These are phyloP conservation scores for Busseola fusca DNA, from an alignment of 2,888 invertebrate species.

Conservation along the genomic window DNA sequence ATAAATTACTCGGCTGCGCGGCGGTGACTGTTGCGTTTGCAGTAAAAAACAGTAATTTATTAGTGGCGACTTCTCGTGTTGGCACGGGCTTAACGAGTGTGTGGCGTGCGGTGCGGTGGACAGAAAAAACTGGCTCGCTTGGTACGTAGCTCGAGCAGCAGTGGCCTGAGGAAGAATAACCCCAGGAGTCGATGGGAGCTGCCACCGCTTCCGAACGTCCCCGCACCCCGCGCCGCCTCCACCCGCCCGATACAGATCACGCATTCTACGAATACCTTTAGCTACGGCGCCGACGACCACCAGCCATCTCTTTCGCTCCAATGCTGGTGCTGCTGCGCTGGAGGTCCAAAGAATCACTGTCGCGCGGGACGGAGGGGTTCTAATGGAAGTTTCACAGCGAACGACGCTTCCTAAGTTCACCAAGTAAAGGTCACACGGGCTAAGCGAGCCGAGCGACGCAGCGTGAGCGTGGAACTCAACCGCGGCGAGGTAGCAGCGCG, in stretches of 20 bases:
- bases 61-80: slow-evolving; percentile 91
- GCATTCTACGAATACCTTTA: slow-evolving; percentile 89
- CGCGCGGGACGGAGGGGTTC: slow-evolving; percentile 83
- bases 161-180: slow-evolving; percentile 90
- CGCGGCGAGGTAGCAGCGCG: slow-evolving; percentile 86
- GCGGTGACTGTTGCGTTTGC: slow-evolving; percentile 88
- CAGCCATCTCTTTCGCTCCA: slow-evolving; percentile 85
- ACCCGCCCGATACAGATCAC: slow-evolving; percentile 88
- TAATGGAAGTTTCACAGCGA: slow-evolving; percentile 87
- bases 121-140: slow-evolving; percentile 90
- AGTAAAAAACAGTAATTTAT: slow-evolving; percentile 89
- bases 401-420: slow-evolving; percentile 89
- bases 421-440: slow-evolving; percentile 88
- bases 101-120: slow-evolving; percentile 89
- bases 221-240: slow-evolving; percentile 80
- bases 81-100: slow-evolving; percentile 90
- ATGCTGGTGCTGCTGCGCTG: slow-evolving; percentile 77
- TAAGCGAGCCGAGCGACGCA: slow-evolving; percentile 86
- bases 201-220: slow-evolving; percentile 89
- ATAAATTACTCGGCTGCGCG: slow-evolving; percentile 87
- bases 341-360: slow-evolving; percentile 75
- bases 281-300: slow-evolving; percentile 82
- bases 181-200: slow-evolving; percentile 89
- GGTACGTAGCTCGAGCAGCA: slow-evolving; percentile 88
- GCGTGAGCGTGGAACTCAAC: slow-evolving; percentile 86